Conservation (phyloP, 2,113 vertebrate genomes). For the Scartelaos histophorus region DNA sequence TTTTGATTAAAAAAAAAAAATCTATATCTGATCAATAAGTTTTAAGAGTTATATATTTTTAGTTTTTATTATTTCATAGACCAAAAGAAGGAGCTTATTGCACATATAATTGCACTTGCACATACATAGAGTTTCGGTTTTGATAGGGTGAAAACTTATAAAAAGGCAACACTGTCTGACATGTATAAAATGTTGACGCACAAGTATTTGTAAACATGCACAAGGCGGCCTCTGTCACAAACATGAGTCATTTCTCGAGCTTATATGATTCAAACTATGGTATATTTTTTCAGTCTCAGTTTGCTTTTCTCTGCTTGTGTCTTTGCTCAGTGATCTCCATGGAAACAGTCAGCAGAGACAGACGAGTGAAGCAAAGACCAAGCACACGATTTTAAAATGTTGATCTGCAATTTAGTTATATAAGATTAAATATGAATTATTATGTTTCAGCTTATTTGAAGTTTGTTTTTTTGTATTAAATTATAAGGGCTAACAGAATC, state of each 20-base stretch:
- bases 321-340: constrained; percentile 68
- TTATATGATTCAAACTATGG: background rate
- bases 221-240: constrained; percentile 21
- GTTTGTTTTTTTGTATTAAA: background rate
- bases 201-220: background rate
- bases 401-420: background rate
- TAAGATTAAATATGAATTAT: background rate
- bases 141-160: background rate
- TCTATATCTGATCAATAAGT: too few relatives aligned
- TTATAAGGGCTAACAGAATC: background rate
- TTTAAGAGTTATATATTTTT: too few relatives aligned
- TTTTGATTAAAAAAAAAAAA: too few relatives aligned
- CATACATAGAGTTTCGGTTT: too few relatives aligned
- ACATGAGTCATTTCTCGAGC: constrained; percentile 51
- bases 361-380: constrained; percentile 21
- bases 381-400: constrained; percentile 8
- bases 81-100: too few relatives aligned
- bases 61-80: too few relatives aligned
- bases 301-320: constrained; percentile 3
- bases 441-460: background rate
- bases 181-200: background rate
- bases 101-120: too few relatives aligned
- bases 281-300: background rate
- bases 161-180: background rate
- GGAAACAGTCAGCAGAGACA: constrained; percentile 63